These are phyloP conservation scores for Lycodopsis pacificus DNA, from an alignment of 2,797 vertebrate genomes.

Conservation along the genomic window DNA sequence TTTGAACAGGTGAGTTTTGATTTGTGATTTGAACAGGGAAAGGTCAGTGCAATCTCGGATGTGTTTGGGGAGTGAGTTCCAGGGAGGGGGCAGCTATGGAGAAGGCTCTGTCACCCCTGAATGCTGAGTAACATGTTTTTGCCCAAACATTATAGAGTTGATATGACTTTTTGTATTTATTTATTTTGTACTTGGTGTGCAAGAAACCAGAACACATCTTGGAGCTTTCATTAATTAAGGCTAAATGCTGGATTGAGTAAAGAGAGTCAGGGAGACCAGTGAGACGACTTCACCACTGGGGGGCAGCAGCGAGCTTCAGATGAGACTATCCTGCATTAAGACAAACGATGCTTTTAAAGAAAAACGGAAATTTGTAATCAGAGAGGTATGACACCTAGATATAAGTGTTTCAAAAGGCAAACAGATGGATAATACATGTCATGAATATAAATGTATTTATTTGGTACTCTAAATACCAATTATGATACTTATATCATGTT, in stretches of 20 bases:
- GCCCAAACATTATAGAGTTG: background rate
- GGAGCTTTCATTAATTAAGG: background rate
- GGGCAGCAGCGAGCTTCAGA: constrained; percentile 39
- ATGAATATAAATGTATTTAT: background rate
- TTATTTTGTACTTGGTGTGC: background rate
- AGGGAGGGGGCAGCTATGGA: too few relatives aligned
- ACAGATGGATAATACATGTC: background rate
- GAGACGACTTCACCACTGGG: constrained; percentile 28
- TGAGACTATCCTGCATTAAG: background rate
- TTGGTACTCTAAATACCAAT: background rate
- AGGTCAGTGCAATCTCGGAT: too few relatives aligned
- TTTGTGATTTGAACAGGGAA: too few relatives aligned
- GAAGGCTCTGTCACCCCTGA: background rate
- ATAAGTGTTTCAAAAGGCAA: background rate
- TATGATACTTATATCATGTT: rapidly evolving
- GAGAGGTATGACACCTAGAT: rapidly evolving
- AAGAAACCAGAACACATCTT: background rate
- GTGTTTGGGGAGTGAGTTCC: too few relatives aligned
- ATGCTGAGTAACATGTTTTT: background rate
- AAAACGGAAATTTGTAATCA: background rate
- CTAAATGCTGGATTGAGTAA: background rate
- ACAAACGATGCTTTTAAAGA: background rate
- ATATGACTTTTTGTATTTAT: too few relatives aligned
- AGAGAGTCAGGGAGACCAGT: background rate
- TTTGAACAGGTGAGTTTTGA: too few relatives aligned